Evolutionary conservation across 2,888 invertebrate species (phyloP), one percentile per base, ranked within the genome.

Genomic region (Drosophila helvetica): DNA sequence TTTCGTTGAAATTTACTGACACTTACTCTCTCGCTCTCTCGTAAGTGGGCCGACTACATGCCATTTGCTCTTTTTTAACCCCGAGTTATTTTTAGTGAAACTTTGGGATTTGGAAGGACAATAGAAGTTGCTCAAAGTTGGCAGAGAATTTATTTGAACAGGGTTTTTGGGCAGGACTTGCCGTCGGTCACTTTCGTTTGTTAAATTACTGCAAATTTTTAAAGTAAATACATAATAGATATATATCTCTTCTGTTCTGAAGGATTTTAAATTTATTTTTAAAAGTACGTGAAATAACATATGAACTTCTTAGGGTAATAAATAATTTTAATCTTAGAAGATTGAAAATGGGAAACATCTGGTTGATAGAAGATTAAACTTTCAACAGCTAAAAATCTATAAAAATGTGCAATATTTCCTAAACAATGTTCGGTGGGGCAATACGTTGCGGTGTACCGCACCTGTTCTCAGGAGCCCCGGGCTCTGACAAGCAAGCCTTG

Each of bases 1-100:
- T 76, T 77, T 77, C 88, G 63, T 77, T 74, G 71, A 56, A 62
- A 74, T 76, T 54, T 79, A 71, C 45, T 55, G 15, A n/a, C 38
- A 6, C 38, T 15, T 15, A 0, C 38, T 38, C n/a, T 15, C 38
- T 38, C 38, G 12, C 15, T 7, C 38, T 15, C 6, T n/a, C 15
- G 38, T 57, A 67, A 66, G 55, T 66, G 60, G 48, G 53, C 48
- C 63, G 68, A 79, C 59, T 70, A 50, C 55, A 70, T 70, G 67
- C 59, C 50, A 64, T 71, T 79, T 80, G 80, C 80, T 59, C 78
- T 74, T 74, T 80, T 80, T 50, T 18, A 25, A 2, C n/a, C 27
- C 38, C 12, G 18, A 9, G 9, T 5, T 54, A 68, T 68, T 68
- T 54, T 66, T 33, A 1, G 46, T 33, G 30, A 22, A 27, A 60